Base-by-base conservation (phyloP, 2,113 vertebrate species). In the Amphilophus citrinellus region DNA sequence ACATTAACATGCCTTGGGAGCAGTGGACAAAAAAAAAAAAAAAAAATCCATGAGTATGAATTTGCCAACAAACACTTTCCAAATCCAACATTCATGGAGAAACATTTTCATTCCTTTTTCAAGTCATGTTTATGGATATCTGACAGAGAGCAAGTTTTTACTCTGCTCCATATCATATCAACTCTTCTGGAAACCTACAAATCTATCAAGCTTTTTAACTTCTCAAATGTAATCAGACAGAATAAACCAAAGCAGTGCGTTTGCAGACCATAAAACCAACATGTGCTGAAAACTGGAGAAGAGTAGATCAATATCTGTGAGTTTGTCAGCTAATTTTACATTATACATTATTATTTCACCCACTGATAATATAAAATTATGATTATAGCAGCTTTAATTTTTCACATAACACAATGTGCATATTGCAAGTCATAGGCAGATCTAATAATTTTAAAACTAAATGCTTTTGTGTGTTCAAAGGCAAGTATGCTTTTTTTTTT, bases 311-410 rank as follows among this genome's bases (percentile, higher is more conserved):
- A 22, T 22, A 22, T 22, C 22, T 22, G 22, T 22, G 22, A 22
- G 42, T 44, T 32, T 53, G 66, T 17, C 44, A 30, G 30, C 1
- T 71, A 53, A 50, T 53, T 71, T 50, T 71, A 53, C 24, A 30
- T 71, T 71, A 71, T 53, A 53, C 24, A 50, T 11, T 71, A 24
- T 24, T 53, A 53, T 71, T 71, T 71, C 44, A 71, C 18, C 44
- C 20, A 10, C 27, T 17, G 44, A 20, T 71, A 71, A 20, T 53
- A 56, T 30, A 71, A 50, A 27, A 50, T 8, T 50, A 53, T 50
- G 20, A 39, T 63, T 42, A 71, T 50, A 44, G 42, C 42, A 71
- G 47, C 65, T 71, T 71, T 20, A 11, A 0, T 71, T 53, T 30
- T 71, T 10, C 17, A 50, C 66, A 50, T 47, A 71, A 50, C 5